Evolutionary conservation across 2,797 vertebrate genomes (phyloP), one percentile per base, ranked within the genome.

Genomic region (Hylomyscus alleni): DNA sequence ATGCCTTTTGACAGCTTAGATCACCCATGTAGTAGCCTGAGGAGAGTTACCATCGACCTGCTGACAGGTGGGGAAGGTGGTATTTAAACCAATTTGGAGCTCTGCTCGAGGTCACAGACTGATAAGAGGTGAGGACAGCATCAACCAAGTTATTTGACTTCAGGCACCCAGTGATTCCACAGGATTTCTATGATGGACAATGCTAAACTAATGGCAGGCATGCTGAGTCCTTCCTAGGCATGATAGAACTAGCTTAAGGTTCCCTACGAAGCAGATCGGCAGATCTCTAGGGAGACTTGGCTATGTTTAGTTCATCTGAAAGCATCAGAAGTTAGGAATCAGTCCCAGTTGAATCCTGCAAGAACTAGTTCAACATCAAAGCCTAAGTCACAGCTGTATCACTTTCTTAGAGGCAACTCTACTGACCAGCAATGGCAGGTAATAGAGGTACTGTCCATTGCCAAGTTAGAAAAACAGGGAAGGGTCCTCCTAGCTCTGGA

Each of bases 1-100:
- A 44, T 91, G 31, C 69, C 12, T 8, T 67, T 69, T 95, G 91
- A 78, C 83, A 92, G 24, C 12, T 93, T 77, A 78, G 1, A 67
- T 56, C 9, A 44, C 15, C 72, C 40, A 20, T 52, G 40, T 54
- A 44, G 69, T 17, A 67, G 14, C 47, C n/a, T n/a, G 65, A 81
- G 7, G 83, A 84, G n/a, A 90, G 60, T 80, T 34, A 47, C 62
- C 47, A 14, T 44, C 17, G 44, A 69, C 47, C 44, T 37, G 12
- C 50, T 89, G 72, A 76, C 56, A 85, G 69, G 24, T 72, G 72
- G 60, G 40, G 54, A 72, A 86, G 89, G 5, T 26, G 34, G 60
- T 58, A 19, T 24, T n/a, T 4, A 26, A 54, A 69, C 73, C 15
- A 44, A 65, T 77, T 6, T 12, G 13, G 10, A 15, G 31, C 1